Base-by-base conservation (phyloP, 2,797 vertebrate genomes). In the Gymnoscopelus microlampas region DNA sequence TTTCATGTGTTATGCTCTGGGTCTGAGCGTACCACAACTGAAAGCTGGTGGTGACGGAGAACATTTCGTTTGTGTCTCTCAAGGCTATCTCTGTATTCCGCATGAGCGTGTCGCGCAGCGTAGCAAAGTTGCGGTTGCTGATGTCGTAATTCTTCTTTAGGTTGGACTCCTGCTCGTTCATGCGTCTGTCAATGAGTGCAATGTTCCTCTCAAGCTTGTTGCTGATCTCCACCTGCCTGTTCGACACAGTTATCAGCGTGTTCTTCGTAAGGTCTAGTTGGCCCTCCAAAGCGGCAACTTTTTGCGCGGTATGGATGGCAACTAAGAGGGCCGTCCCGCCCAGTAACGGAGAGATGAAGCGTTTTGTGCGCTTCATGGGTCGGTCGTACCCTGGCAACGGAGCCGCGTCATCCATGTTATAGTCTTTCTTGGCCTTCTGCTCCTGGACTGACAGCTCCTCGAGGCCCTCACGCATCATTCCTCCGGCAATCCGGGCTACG, bases 1-100 rank as follows among this genome's bases (percentile, higher is more conserved):
- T 63, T 23, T 80, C 69, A 57, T 80, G 61, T 0, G 70, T 80
- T 0, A 70, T 2, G 35, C 73, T 80, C 49, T 80, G 78, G 66
- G 63, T 76, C 19, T 80, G 74, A 7, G 64, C 69, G 26, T 77
- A 72, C 74, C 74, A 77, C 69, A 77, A 53, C 12, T 77, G 74
- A 15, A 73, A 80, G 2, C 78, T 76, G 7, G 73, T 13, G 48
- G 67, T 60, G 10, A 76, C 70, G 0, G 72, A 70, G 13, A 76
- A 76, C 32, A 73, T 78, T 0, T 11, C 4, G 8, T 72, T 77
- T 26, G 61, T 73, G 47, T 77, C 70, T 0, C 26, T 12, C 50
- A 68, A 0, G 3, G 51, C 55, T 0, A 26, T 14, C 6, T 77
- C 75, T 0, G 53, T 68, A 12, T 72, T 72, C 3, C 65, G 26